Percentiles rank a stretch among this genome's conserved stretches.
Evolutionary conservation across 2,113 vertebrate genomes (phyloP).

Genomic region (Ceuthmochares aereus): DNA sequence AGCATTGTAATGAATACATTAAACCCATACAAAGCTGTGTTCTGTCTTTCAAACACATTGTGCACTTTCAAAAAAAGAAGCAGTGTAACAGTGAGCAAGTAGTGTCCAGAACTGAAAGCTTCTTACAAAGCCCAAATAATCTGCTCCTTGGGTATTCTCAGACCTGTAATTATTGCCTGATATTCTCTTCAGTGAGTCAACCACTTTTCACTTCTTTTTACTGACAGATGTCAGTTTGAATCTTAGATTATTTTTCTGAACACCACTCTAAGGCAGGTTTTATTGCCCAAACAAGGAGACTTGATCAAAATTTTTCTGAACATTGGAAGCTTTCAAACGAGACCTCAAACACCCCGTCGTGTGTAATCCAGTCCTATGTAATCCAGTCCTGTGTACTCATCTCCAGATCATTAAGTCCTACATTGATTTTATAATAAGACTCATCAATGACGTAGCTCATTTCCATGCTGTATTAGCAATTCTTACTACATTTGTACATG

Average conservation of each 20-base stretch:
- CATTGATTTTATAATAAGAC: neutral
- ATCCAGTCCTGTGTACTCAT: neutral
- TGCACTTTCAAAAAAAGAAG: neutral
- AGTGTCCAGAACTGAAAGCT: neutral
- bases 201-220: neutral
- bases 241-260: neutral
- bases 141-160: neutral
- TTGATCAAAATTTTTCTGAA: neutral
- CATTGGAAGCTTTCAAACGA: neutral
- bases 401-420: neutral
- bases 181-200: neutral
- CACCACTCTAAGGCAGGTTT: neutral
- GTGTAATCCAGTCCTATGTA: neutral
- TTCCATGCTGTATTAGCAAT: accelerated
- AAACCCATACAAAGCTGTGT: neutral
- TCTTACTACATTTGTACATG: neutral
- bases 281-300: neutral
- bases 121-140: neutral
- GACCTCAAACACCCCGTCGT: neutral
- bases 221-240: neutral
- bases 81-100: neutral
- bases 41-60: neutral
- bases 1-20: accelerated
- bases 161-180: neutral
- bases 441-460: neutral